Percentiles rank a stretch among this genome's conserved stretches.
Conservation (phyloP, 1,140 invertebrate species). For the Cheumatopsyche charites region DNA sequence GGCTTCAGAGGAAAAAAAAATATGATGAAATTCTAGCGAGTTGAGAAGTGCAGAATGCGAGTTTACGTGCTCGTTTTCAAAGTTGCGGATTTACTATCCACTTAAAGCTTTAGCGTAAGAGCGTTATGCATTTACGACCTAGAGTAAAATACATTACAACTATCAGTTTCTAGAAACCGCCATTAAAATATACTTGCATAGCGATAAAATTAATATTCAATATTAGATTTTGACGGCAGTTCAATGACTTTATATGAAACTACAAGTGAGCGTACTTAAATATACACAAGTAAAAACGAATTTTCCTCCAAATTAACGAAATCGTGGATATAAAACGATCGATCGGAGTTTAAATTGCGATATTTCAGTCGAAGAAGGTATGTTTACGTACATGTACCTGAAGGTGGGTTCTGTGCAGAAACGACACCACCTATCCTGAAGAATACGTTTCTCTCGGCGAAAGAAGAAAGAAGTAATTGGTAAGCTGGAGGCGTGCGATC, state of each 20-base stretch:
- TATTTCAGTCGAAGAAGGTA: background rate
- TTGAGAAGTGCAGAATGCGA: background rate
- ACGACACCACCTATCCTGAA: background rate
- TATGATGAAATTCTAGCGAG: background rate
- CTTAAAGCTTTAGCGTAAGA: background rate
- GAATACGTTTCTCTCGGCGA: slow-evolving; percentile 14
- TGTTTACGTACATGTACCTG: background rate
- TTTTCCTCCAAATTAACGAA: no score
- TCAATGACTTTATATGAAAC: no score
- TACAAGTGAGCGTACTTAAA: no score
- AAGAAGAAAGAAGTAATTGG: slow-evolving; percentile 36
- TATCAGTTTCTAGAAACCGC: no score
- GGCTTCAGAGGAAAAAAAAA: background rate
- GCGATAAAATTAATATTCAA: no score
- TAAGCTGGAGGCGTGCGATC: slow-evolving; percentile 35
- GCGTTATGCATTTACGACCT: background rate
- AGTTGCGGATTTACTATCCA: background rate
- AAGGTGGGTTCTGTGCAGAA: background rate
- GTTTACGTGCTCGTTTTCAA: background rate
- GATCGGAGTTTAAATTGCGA: background rate
- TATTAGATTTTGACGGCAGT: no score
- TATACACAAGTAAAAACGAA: no score
- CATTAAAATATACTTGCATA: no score
- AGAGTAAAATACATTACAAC: no score
- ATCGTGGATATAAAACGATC: no score